Conservation (phyloP, 2,888 invertebrate genomes). For the Ecdyonurus torrentis region DNA sequence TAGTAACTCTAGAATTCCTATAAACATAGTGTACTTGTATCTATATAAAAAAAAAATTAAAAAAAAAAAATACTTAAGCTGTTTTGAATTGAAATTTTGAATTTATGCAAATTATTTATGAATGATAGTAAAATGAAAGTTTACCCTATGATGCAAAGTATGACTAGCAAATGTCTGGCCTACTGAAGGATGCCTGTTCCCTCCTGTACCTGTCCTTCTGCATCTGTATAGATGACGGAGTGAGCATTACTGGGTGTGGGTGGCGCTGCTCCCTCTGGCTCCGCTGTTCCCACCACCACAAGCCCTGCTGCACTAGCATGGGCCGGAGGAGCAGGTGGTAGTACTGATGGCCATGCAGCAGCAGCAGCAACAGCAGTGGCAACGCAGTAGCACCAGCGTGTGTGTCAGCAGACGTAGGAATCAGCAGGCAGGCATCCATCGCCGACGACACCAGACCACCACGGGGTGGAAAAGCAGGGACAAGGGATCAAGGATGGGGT, state of each 20-base stretch:
- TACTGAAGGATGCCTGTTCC: background rate
- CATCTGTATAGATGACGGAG: constrained; percentile 90
- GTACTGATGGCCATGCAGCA: background rate
- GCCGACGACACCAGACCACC: background rate
- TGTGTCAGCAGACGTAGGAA: background rate
- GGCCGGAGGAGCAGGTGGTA: background rate
- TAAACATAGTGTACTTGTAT: too few species aligned
- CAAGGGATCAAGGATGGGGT: background rate
- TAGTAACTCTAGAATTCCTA: too few species aligned
- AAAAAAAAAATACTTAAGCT: too few species aligned
- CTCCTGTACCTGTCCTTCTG: constrained; percentile 73
- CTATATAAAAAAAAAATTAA: too few species aligned
- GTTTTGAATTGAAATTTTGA: too few species aligned
- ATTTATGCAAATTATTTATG: too few species aligned
- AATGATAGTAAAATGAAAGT: too few species aligned
- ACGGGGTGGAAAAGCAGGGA: background rate
- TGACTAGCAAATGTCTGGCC: too few species aligned
- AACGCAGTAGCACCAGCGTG: background rate
- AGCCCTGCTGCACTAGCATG: background rate
- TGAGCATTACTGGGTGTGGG: constrained; percentile 73
- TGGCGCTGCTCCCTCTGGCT: constrained; percentile 24
- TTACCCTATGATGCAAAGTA: too few species aligned
- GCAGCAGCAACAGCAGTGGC: background rate
- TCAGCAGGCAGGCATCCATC: too few species aligned
- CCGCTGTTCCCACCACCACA: constrained; percentile 14